Conservation (phyloP, 2,797 vertebrate species). For the Echeneis naucrates region DNA sequence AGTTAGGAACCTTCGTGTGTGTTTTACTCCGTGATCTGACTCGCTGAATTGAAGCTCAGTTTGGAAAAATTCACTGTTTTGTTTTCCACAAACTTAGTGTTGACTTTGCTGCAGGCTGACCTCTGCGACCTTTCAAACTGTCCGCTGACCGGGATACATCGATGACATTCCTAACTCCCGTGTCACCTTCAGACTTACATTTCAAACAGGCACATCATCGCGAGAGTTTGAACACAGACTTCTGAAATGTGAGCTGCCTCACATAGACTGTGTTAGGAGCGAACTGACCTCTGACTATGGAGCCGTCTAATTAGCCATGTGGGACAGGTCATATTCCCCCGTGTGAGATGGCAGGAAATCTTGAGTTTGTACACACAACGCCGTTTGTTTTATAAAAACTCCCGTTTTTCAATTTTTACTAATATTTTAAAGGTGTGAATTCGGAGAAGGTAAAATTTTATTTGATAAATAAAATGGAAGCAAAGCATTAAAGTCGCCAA, state of each 20-base stretch:
- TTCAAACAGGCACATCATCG: slow-evolving; percentile 22
- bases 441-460: too few species aligned
- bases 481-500: too few species aligned
- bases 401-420: too few species aligned
- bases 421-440: too few species aligned
- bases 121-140: neutral
- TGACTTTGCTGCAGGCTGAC: neutral
- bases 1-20: too few species aligned
- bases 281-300: slow-evolving; percentile 37
- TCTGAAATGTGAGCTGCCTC: slow-evolving; percentile 29
- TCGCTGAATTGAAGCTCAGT: neutral
- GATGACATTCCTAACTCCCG: neutral
- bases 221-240: neutral
- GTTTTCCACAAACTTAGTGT: neutral
- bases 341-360: neutral
- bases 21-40: too few species aligned
- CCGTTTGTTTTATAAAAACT: too few species aligned
- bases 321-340: neutral
- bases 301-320: neutral
- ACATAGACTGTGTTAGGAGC: slow-evolving; percentile 35
- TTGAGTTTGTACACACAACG: too few species aligned
- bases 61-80: neutral
- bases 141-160: neutral
- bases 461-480: too few species aligned
- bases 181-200: neutral